These are phyloP conservation scores for Anas flavirostris DNA, from an alignment of 2,797 vertebrate species.

Conservation along the genomic window DNA sequence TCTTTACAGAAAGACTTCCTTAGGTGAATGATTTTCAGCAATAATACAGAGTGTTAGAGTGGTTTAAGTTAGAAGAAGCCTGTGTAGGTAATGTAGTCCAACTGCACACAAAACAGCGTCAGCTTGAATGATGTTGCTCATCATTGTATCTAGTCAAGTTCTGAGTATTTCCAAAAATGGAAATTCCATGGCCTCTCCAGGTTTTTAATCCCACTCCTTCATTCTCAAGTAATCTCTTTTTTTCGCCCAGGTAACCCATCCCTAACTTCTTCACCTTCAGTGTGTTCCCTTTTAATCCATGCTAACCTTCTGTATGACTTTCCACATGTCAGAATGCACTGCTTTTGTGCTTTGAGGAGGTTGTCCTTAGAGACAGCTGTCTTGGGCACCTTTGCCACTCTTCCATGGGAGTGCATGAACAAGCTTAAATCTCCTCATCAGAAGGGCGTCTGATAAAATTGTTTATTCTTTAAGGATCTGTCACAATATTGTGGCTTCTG, in stretches of 20 bases:
- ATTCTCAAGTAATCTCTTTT: not conserved
- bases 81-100: not conserved
- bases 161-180: not conserved
- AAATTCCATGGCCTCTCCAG: not conserved
- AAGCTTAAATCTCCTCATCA: not conserved
- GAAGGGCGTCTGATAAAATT: not conserved
- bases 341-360: not conserved
- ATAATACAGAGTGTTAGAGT: not conserved
- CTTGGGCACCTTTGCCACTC: not conserved
- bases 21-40: not conserved
- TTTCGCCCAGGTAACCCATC: not conserved
- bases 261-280: not conserved
- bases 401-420: not conserved
- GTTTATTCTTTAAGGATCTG: not conserved
- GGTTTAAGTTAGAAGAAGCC: not conserved
- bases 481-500: not conserved
- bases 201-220: not conserved
- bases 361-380: not conserved
- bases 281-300: not conserved
- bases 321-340: not conserved
- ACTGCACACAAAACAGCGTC: not conserved
- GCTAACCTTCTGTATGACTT: not conserved
- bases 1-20: not conserved
- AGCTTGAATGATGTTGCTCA: not conserved
- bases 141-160: not conserved